phyloP scores from a whole-genome alignment of 2,888 invertebrate genomes.

The Prosapia bicincta region DNA sequence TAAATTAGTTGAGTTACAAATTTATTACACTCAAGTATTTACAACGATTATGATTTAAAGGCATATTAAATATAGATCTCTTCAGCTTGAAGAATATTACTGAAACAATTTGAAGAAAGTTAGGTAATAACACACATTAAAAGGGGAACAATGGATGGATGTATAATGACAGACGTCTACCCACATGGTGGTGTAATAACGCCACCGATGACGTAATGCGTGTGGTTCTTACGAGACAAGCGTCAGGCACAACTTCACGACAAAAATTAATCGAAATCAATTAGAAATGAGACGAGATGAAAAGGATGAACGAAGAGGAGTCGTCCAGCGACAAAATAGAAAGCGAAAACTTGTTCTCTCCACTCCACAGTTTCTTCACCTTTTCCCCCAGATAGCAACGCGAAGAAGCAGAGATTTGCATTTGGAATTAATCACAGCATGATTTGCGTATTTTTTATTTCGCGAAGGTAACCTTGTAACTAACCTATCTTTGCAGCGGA shows the following conservation, averaged over 20 bases:
- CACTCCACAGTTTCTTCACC: not conserved
- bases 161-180: not conserved
- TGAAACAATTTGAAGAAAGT: not conserved
- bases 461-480: not conserved
- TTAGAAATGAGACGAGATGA: not conserved
- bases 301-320: not conserved
- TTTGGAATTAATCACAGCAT: not conserved
- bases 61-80: no score
- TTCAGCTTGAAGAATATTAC: no score
- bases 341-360: not conserved
- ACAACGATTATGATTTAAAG: no score
- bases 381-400: not conserved
- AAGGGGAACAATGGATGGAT: not conserved
- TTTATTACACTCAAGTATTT: no score
- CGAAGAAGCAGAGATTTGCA: not conserved
- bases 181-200: not conserved
- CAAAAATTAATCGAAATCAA: not conserved
- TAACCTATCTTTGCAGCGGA: no score
- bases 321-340: not conserved
- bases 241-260: not conserved
- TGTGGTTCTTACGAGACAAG: not conserved
- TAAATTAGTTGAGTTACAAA: no score
- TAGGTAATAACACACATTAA: constrained; percentile 2
- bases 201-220: not conserved
- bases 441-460: not conserved